These are phyloP conservation scores for Stegodyphus dumicola DNA, from an alignment of 1,140 invertebrate species.

Conservation along the genomic window DNA sequence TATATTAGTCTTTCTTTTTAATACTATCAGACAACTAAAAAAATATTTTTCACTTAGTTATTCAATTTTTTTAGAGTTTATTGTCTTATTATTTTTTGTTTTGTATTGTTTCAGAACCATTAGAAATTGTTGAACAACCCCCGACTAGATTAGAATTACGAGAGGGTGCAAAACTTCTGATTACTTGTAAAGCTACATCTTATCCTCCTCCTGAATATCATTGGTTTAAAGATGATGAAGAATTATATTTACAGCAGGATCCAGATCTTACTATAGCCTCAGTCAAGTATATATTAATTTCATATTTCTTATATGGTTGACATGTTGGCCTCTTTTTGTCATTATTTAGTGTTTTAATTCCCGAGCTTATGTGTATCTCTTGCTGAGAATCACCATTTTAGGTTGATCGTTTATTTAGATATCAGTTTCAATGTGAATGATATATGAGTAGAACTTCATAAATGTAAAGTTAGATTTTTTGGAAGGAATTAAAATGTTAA, in stretches of 20 bases:
- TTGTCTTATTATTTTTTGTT: neutral
- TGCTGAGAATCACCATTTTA: no score
- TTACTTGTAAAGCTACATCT: constrained; percentile 9
- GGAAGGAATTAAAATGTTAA: no score
- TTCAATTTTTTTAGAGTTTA: neutral
- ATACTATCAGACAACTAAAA: no score
- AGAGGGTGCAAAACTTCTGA: neutral
- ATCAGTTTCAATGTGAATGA: no score
- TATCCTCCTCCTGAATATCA: constrained; percentile 38
- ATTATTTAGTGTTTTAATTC: no score
- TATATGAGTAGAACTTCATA: no score
- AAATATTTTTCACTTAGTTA: neutral
- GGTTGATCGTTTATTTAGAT: no score
- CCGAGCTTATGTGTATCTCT: no score
- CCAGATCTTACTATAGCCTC: neutral
- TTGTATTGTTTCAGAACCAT: constrained; percentile 11
- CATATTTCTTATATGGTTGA: no score
- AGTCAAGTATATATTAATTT: neutral
- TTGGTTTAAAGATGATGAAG: constrained; percentile 41
- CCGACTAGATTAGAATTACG: neutral
- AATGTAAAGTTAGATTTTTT: no score
- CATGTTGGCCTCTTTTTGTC: no score
- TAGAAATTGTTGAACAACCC: constrained; percentile 20
- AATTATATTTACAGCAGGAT: constrained; percentile 5
- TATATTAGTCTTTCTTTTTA: no score